phyloP scores from a whole-genome alignment of 2,888 invertebrate genomes.

The Brachyptera risi region DNA sequence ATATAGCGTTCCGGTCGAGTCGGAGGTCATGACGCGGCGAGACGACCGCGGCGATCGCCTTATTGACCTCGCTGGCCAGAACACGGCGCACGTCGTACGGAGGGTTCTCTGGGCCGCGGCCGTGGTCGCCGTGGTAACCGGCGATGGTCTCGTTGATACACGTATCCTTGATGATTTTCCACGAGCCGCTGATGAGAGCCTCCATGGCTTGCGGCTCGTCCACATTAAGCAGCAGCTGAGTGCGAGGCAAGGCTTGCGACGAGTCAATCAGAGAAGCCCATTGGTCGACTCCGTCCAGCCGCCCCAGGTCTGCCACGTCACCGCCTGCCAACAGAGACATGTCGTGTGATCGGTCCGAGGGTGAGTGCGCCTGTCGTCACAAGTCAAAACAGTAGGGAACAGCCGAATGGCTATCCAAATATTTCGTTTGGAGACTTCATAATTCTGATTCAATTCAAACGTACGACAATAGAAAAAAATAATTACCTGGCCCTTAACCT shows the following conservation, averaged over 20 bases:
- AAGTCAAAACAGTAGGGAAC: too few relatives aligned
- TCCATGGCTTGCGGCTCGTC: slow-evolving; percentile 15
- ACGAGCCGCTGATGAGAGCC: slow-evolving; percentile 22
- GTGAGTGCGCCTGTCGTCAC: too few relatives aligned
- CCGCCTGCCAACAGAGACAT: slow-evolving; percentile 22
- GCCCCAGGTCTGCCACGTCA: slow-evolving; percentile 15
- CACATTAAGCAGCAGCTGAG: slow-evolving; percentile 44
- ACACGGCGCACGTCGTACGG: slow-evolving; percentile 39
- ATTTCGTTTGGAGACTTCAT: too few relatives aligned
- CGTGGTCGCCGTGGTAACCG: slow-evolving; percentile 19
- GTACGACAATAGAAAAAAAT: too few relatives aligned
- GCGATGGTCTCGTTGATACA: slow-evolving; percentile 15
- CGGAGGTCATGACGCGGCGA: too few relatives aligned
- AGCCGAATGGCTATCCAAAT: too few relatives aligned
- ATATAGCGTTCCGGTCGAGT: too few relatives aligned
- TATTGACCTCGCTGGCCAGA: slow-evolving; percentile 36
- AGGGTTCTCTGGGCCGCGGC: slow-evolving; percentile 30
- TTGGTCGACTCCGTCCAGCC: slow-evolving; percentile 26
- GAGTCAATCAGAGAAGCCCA: slow-evolving; percentile 8
- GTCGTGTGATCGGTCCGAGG: too few relatives aligned
- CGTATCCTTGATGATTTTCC: slow-evolving; percentile 27
- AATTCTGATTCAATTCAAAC: too few relatives aligned
- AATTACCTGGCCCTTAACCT: too few relatives aligned
- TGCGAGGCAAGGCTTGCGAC: slow-evolving; percentile 31
- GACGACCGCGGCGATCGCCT: too few relatives aligned